phyloP scores from a whole-genome alignment of 2,888 invertebrate genomes.

The Oxyscelio sp. region DNA sequence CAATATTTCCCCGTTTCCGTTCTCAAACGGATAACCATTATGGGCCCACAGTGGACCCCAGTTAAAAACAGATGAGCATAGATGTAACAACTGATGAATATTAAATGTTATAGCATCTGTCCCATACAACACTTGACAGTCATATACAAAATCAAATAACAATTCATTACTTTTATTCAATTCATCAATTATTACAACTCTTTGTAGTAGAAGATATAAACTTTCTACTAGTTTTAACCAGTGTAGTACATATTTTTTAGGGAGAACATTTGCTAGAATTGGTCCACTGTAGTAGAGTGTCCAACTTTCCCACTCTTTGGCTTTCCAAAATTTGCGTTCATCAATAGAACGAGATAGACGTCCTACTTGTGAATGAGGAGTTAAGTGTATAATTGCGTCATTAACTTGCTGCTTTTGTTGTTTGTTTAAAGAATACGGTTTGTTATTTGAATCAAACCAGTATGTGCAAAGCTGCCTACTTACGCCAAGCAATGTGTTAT shows the following conservation, averaged over 20 bases:
- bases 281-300: not conserved
- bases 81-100: not conserved
- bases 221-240: not conserved
- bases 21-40: conserved; percentile 6
- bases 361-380: not conserved
- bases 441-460: not conserved
- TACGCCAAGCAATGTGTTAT: not conserved
- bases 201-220: not conserved
- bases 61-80: not conserved
- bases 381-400: not conserved
- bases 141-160: not conserved
- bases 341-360: not conserved
- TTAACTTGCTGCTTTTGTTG: not conserved
- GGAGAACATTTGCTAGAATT: not conserved
- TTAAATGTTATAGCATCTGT: not conserved
- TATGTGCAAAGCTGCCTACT: not conserved
- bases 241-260: not conserved
- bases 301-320: not conserved
- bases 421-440: not conserved
- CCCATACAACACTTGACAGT: not conserved
- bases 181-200: not conserved
- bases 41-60: not conserved
- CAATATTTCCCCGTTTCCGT: not conserved
- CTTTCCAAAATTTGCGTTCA: not conserved
- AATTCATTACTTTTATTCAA: not conserved